phyloP scores from a whole-genome alignment of 1,140 invertebrate genomes.

The Panonychus citri region DNA sequence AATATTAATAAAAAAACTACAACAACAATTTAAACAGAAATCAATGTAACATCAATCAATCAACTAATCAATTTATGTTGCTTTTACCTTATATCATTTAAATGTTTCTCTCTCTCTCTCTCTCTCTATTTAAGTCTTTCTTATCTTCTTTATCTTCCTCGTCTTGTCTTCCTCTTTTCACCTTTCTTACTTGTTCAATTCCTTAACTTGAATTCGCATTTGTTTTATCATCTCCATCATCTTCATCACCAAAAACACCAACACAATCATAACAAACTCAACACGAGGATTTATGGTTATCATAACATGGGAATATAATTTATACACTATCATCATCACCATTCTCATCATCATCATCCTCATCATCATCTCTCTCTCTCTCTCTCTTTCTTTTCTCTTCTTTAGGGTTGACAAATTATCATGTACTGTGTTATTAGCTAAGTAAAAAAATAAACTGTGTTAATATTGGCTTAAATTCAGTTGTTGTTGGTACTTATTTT shows the following conservation, averaged over 20 bases:
- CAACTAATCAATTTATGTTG: background rate
- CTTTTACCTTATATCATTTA: background rate
- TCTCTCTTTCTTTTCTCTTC: conserved; percentile 2
- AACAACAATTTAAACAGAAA: background rate
- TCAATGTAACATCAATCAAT: background rate
- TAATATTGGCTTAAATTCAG: conserved; percentile 17
- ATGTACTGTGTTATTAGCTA: conserved; percentile 4
- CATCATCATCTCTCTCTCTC: no score
- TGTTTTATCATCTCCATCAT: background rate
- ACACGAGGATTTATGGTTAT: no score
- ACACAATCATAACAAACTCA: no score
- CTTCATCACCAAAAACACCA: background rate
- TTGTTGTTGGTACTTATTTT: no score
- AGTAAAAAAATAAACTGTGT: conserved; percentile 9
- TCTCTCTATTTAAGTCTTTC: background rate
- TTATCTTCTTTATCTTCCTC: background rate
- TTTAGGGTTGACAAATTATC: background rate
- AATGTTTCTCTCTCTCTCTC: background rate
- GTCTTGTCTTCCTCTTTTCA: no score
- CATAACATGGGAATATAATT: no score
- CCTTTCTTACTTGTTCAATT: no score
- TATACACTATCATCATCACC: no score
- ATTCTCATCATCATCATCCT: no score
- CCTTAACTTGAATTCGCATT: no score
- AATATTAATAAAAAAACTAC: background rate